phyloP scores from a whole-genome alignment of 2,888 invertebrate genomes.

The Odontocolon sp. region DNA sequence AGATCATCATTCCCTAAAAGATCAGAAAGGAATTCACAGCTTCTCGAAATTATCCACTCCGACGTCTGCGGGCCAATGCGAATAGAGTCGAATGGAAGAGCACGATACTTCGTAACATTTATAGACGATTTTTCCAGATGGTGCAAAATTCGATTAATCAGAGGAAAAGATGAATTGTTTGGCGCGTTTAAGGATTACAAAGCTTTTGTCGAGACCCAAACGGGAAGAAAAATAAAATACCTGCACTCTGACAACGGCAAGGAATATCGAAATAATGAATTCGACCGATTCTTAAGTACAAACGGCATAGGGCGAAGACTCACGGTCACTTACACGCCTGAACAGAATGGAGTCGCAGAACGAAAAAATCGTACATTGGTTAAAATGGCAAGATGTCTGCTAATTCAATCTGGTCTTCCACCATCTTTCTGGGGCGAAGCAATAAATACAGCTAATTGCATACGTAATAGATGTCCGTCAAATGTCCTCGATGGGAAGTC shows the following conservation, averaged over 20 bases:
- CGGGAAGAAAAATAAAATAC: constrained; percentile 57
- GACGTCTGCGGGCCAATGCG: constrained; percentile 64
- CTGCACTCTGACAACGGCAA: constrained; percentile 61
- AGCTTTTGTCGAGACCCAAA: constrained; percentile 51
- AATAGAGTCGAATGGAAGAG: constrained; percentile 54
- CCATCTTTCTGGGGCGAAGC: constrained; percentile 70
- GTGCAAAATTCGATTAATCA: constrained; percentile 60
- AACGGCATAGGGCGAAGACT: constrained; percentile 61
- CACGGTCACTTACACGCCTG: constrained; percentile 65
- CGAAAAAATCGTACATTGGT: constrained; percentile 68
- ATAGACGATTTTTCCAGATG: constrained; percentile 62
- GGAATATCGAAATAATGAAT: constrained; percentile 59
- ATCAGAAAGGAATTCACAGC: constrained; percentile 29
- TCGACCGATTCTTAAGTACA: constrained; percentile 61
- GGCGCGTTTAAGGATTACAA: constrained; percentile 59
- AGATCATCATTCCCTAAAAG: constrained; percentile 49
- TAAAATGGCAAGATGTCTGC: constrained; percentile 66
- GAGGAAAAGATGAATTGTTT: constrained; percentile 56
- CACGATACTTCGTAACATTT: constrained; percentile 61
- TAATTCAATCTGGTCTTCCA: constrained; percentile 61
- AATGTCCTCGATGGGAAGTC: constrained; percentile 49
- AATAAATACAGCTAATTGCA: constrained; percentile 64
- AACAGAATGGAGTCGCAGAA: constrained; percentile 70
- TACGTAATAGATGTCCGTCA: constrained; percentile 66
- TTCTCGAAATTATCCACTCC: constrained; percentile 62